phyloP scores from a whole-genome alignment of 1,140 invertebrate species.

The Drosophila nasuta region DNA sequence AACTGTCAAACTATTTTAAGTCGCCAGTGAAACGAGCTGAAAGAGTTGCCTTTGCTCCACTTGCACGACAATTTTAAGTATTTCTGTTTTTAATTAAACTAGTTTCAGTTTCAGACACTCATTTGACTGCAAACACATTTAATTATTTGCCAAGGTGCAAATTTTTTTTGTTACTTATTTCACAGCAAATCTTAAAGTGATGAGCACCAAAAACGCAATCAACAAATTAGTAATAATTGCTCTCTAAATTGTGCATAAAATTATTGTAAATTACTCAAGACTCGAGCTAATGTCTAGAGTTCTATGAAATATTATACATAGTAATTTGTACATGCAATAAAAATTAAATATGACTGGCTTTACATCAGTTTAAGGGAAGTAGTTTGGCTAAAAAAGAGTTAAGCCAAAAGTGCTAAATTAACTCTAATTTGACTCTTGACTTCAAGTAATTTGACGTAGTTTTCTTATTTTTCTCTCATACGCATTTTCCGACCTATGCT shows the following conservation, averaged over 20 bases:
- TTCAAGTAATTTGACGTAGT: not conserved
- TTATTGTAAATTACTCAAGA: constrained; percentile 20
- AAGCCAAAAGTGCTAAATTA: no score
- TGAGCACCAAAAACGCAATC: constrained; percentile 23
- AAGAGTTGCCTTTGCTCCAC: constrained; percentile 20
- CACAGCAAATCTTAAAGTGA: constrained; percentile 5
- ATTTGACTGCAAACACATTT: constrained; percentile 10
- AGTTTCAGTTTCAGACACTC: constrained; percentile 8
- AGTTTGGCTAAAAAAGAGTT: no score
- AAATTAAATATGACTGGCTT: not conserved
- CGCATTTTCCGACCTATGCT: constrained; percentile 7
- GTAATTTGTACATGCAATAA: not conserved
- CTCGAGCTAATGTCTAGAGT: not conserved
- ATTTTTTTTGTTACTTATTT: constrained; percentile 4
- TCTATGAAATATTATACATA: constrained; percentile 19
- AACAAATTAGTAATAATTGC: constrained; percentile 40
- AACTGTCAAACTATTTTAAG: constrained; percentile 65
- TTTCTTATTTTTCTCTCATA: not conserved
- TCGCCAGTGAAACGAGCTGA: constrained; percentile 36
- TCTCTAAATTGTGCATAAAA: constrained; percentile 34
- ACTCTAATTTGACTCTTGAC: no score
- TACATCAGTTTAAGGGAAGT: not conserved
- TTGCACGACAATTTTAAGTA: constrained; percentile 7
- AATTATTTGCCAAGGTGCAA: constrained; percentile 24
- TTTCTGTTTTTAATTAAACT: constrained; percentile 20